phyloP scores from a whole-genome alignment of 2,797 vertebrate genomes.

The Hippocampus kuda region DNA sequence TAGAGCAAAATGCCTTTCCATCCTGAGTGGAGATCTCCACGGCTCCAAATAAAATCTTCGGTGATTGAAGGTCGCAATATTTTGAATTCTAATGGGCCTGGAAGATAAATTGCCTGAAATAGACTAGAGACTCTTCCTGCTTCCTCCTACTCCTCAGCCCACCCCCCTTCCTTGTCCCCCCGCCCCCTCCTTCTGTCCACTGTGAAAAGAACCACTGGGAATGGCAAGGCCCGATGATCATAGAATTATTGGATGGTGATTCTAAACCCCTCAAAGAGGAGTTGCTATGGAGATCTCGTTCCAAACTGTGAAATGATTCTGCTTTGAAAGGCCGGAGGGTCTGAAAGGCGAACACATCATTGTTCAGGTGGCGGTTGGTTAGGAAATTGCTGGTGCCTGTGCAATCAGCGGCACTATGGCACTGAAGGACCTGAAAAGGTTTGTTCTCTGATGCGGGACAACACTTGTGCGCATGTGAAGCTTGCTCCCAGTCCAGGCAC shows the following conservation, averaged over 20 bases:
- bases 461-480: conserved; percentile 91
- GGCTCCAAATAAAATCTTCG: conserved; percentile 98
- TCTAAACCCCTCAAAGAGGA: conserved; percentile 99
- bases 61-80: conserved; percentile 99
- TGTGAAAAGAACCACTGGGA: conserved; percentile 99
- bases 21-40: conserved; percentile 99
- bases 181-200: conserved; percentile 84
- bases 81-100: conserved; percentile 99
- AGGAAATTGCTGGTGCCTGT: conserved; percentile 99
- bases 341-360: conserved; percentile 99
- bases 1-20: conserved; percentile 99
- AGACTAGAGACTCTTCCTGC: conserved; percentile 98
- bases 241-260: conserved; percentile 99
- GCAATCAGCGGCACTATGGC: conserved; percentile 99
- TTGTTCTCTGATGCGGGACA: conserved; percentile 98
- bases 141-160: conserved; percentile 63
- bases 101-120: conserved; percentile 99
- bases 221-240: conserved; percentile 99
- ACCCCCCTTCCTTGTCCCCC: conserved; percentile 39
- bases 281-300: conserved; percentile 99
- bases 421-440: conserved; percentile 99
- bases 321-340: conserved; percentile 99
- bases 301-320: conserved; percentile 99
- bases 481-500: conserved; percentile 83
- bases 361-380: conserved; percentile 99